Conservation (phyloP, 2,888 invertebrate genomes). For the Leptinotarsa tumamoca region DNA sequence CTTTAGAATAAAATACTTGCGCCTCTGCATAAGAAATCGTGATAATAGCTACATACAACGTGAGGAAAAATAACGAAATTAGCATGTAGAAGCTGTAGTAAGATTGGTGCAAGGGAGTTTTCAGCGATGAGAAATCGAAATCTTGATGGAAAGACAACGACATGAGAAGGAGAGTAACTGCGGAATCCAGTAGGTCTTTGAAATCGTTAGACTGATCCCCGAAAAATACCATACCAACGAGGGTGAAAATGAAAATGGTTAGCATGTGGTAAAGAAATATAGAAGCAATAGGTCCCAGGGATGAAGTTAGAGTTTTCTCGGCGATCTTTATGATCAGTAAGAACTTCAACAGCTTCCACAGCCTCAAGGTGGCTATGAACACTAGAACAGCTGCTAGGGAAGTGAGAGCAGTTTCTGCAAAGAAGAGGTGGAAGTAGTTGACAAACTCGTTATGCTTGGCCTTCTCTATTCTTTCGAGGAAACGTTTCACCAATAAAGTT, state of each 20-base stretch:
- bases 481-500: slow-evolving; percentile 42
- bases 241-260: slow-evolving; percentile 41
- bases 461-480: slow-evolving; percentile 46
- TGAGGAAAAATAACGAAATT: slow-evolving; percentile 45
- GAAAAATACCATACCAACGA: slow-evolving; percentile 37
- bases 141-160: slow-evolving; percentile 44
- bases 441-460: slow-evolving; percentile 56
- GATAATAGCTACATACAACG: slow-evolving; percentile 51
- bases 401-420: slow-evolving; percentile 50
- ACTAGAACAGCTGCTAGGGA: slow-evolving; percentile 52
- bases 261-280: slow-evolving; percentile 49
- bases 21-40: slow-evolving; percentile 51
- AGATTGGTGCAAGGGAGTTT: slow-evolving; percentile 39
- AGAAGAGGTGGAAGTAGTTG: slow-evolving; percentile 54
- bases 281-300: slow-evolving; percentile 47
- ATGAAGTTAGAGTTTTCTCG: slow-evolving; percentile 53
- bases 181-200: slow-evolving; percentile 37
- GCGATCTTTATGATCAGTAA: slow-evolving; percentile 54
- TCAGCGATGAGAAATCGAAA: slow-evolving; percentile 41
- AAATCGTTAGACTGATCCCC: slow-evolving; percentile 44
- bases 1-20: slow-evolving; percentile 48
- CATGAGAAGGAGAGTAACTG: slow-evolving; percentile 47
- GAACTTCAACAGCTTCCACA: slow-evolving; percentile 58
- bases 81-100: slow-evolving; percentile 49
- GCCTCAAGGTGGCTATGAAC: slow-evolving; percentile 55